These are phyloP conservation scores for Cephus spinipes DNA, from an alignment of 2,888 invertebrate species.

Conservation along the genomic window DNA sequence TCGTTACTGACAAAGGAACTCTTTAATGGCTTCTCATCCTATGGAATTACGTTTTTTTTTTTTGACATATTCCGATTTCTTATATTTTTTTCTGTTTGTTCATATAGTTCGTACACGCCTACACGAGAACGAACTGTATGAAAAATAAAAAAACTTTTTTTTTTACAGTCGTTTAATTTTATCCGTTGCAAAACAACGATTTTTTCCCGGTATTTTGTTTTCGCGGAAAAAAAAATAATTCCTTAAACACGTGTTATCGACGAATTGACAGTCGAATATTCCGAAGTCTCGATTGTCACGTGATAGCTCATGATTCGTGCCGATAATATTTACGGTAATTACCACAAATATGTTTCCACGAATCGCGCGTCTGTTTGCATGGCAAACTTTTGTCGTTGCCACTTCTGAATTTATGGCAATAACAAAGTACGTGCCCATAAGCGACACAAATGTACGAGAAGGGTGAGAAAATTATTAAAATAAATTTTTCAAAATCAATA, in stretches of 20 bases:
- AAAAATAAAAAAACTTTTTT: too few relatives aligned
- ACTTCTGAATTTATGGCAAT: not conserved
- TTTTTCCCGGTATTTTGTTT: not conserved
- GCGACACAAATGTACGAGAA: not conserved
- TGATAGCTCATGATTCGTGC: not conserved
- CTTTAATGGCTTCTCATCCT: not conserved
- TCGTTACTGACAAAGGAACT: not conserved
- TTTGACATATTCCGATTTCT: not conserved
- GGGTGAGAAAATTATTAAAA: not conserved
- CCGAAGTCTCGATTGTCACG: not conserved
- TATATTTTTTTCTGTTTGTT: too few relatives aligned
- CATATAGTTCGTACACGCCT: too few relatives aligned
- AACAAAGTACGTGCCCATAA: not conserved
- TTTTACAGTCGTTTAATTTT: not conserved
- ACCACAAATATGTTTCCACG: not conserved
- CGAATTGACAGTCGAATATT: not conserved
- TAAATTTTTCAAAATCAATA: not conserved
- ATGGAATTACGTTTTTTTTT: not conserved
- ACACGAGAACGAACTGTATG: too few relatives aligned
- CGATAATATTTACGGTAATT: not conserved
- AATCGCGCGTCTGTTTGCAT: not conserved
- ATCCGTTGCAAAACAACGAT: not conserved
- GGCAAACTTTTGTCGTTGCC: not conserved
- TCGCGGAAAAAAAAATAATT: not conserved
- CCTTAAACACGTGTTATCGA: not conserved